Conservation (phyloP, 1,140 invertebrate species). For the Lasaia peninsularis region DNA sequence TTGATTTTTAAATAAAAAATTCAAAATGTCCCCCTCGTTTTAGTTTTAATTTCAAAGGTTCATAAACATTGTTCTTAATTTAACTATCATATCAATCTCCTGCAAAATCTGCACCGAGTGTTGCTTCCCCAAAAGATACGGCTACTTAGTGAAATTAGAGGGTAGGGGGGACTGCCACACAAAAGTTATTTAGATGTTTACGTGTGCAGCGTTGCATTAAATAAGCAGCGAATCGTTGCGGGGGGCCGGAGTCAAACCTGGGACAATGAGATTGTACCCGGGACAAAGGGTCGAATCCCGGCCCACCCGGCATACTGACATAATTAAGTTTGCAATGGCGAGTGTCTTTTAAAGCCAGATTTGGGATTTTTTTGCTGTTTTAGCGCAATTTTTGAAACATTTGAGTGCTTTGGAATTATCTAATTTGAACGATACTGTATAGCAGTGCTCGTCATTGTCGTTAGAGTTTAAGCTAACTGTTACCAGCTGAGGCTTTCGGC, state of each 20-base stretch:
- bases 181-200: conserved; percentile 77
- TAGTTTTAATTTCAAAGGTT: neutral
- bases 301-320: conserved; percentile 47
- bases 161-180: conserved; percentile 64
- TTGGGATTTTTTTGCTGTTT: neutral
- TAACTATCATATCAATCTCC: conserved; percentile 5
- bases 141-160: conserved; percentile 73
- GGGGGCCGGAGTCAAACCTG: conserved; percentile 46
- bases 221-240: conserved; percentile 66
- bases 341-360: conserved; percentile 2
- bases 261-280: conserved; percentile 45
- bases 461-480: too few relatives aligned
- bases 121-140: conserved; percentile 45
- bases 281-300: conserved; percentile 38
- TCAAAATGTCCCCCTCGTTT: too few relatives aligned
- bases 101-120: conserved; percentile 9
- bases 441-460: too few relatives aligned
- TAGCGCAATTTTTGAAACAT: too few relatives aligned
- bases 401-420: too few relatives aligned
- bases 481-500: too few relatives aligned
- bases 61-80: neutral
- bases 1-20: too few relatives aligned
- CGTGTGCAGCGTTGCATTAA: conserved; percentile 73
- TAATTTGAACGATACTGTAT: too few relatives aligned
- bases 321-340: conserved; percentile 62